phyloP scores from a whole-genome alignment of 2,888 invertebrate species.

The Sisyra nigra region DNA sequence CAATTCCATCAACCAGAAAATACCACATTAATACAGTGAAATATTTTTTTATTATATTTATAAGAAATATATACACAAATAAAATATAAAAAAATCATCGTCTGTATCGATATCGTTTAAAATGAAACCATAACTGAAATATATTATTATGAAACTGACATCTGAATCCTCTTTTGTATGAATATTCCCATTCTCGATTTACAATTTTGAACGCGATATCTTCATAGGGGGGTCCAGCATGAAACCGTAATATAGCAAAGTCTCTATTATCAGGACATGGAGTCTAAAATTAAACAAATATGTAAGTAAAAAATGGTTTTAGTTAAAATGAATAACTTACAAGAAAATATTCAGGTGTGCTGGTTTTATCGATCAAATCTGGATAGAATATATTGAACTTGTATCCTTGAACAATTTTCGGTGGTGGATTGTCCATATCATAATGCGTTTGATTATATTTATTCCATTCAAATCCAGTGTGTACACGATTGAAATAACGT shows the following conservation, averaged over 20 bases:
- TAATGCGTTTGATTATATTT: slow-evolving; percentile 99
- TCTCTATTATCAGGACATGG: slow-evolving; percentile 84
- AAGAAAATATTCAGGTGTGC: slow-evolving; percentile 86
- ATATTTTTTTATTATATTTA: neutral
- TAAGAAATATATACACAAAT: slow-evolving; percentile 1
- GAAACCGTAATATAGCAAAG: slow-evolving; percentile 87
- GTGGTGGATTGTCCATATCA: slow-evolving; percentile 99
- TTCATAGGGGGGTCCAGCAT: slow-evolving; percentile 98
- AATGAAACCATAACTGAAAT: slow-evolving; percentile 99
- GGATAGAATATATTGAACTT: slow-evolving; percentile 99
- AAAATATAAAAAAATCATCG: slow-evolving; percentile 30
- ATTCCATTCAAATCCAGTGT: slow-evolving; percentile 99
- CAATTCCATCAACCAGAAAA: neutral
- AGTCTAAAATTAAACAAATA: slow-evolving; percentile 43
- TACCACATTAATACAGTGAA: neutral
- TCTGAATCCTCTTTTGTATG: slow-evolving; percentile 92
- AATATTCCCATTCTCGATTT: slow-evolving; percentile 98
- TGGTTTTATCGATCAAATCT: slow-evolving; percentile 85
- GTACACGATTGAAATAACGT: slow-evolving; percentile 90
- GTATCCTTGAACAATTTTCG: slow-evolving; percentile 99
- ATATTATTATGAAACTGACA: slow-evolving; percentile 99
- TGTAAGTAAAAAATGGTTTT: slow-evolving; percentile 1
- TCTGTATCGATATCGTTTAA: slow-evolving; percentile 93
- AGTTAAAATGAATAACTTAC: slow-evolving; percentile 30
- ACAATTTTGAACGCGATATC: slow-evolving; percentile 99